Evolutionary conservation across 2,888 invertebrate species (phyloP), one percentile per base, ranked within the genome.

Genomic region (Phaedon cochleariae): DNA sequence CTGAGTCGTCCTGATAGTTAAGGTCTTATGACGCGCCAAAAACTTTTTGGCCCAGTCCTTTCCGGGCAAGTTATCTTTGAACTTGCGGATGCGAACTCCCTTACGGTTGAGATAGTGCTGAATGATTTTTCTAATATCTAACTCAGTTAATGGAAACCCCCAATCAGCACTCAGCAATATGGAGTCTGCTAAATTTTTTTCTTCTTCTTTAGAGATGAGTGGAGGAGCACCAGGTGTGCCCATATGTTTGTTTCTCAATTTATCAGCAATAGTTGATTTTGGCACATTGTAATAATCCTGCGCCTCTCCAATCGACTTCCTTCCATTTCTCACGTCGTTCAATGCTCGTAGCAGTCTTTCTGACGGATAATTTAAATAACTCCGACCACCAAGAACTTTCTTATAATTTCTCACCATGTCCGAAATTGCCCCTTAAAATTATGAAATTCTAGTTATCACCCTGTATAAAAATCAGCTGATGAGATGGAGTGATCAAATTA

Each of bases 111-210:
- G 37, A 59, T 67, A 67, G 34, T 41, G 22, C n/a, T 67, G 58
- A 20, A 69, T 59, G 20, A 67, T 57, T 31, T 15, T 29, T 49
- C 55, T 20, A 7, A 69, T 46, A 52, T 67, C 59, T 21, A 21
- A 62, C 26, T 20, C 29, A 45, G 58, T 48, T 12, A 63, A 58
- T 22, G 64, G 67, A 62, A 67, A 69, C 29, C 67, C 62, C 64
- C 62, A 69, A 29, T 65, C 62, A 15, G 61, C 62, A 26, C 59
- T 26, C 26, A 26, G 26, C 7, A 26, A 26, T 26, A 26, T 26
- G n/a, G n/a, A n/a, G n/a, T n/a, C n/a, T n/a, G n/a, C n/a, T n/a
- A n/a, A n/a, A n/a, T n/a, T n/a, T n/a, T n/a, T n/a, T n/a, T n/a
- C n/a, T n/a, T n/a, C n/a, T n/a, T n/a, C n/a, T n/a, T n/a, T n/a